Evolutionary conservation across 1,140 invertebrate species (phyloP), one percentile per base, ranked within the genome.

Genomic region (Caerostris darwini): DNA sequence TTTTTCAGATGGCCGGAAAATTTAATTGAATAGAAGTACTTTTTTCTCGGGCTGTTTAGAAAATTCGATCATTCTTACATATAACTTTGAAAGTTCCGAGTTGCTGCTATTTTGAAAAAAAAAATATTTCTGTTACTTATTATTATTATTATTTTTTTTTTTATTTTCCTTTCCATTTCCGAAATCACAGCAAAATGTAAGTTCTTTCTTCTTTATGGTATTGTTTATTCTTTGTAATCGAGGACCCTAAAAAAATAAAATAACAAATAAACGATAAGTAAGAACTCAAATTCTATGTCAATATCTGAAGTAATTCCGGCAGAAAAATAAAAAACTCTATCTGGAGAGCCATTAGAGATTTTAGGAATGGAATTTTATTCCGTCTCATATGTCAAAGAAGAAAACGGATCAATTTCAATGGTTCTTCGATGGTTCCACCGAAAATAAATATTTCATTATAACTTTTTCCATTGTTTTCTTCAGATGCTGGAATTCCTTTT

Each of bases 271-370:
- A 58, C 6, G 57, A n/a, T 57, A 85, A 85, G 83, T 85, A 58
- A 54, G 34, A 59, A 85, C 57, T 85, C 83, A 59, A 85, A 85
- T 85, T 85, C 83, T 58, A 85, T 85, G 83, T 58, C 57, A 85
- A 85, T 85, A 59, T 58, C 57, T 58, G 34, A 85, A 85, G 83
- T 85, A 58, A 85, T 85, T 85, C 83, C 56, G 12, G 56, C 56
- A 19, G 83, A 58, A 85, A 85, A 61, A 61, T 12, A 61, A 17
- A 64, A 81, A 54, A 81, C 50, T 19, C 34, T 58, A 58, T 57
- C 34, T 85, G 56, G 83, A 85, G 57, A 85, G 57, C 83, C 83
- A 85, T 85, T 85, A 85, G 57, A 85, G 83, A 85, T 85, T 85
- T 85, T 57, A 19, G 19, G 56, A 85, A 85, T 85, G n/a, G 54